Base-by-base conservation (phyloP, 2,113 vertebrate species). In the Patagioenas fasciata region DNA sequence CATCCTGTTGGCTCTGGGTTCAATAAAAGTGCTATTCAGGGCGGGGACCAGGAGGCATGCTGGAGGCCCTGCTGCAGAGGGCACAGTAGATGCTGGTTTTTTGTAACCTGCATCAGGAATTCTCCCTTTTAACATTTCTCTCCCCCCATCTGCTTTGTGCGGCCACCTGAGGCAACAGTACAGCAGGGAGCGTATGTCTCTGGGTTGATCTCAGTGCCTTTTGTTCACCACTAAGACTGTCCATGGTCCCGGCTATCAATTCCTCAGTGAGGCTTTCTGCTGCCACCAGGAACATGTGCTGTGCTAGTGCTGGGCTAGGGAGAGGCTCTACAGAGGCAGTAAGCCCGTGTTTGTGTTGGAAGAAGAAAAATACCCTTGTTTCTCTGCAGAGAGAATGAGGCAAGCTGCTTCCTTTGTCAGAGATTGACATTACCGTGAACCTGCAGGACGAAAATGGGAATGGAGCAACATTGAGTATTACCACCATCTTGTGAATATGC, bases 1-100 rank as follows among this genome's bases (percentile, higher is more conserved):
- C 14, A 56, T 70, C 15, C n/a, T 28, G 71, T 47, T 36, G 44
- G 16, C 19, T 75, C 44, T 26, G 62, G 19, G n/a, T 47, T 48
- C 44, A 28, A 11, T 32, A 14, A 6, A 69, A 74, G n/a, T 60
- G 44, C 70, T 81, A 13, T 58, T 70, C 1, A 1, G 12, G 15
- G 28, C 65, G 12, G 32, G 19, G 16, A 34, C 40, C 13, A 26
- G 8, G 15, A 3, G 6, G 6, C 17, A 32, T 0, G 2, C 40
- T 48, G 65, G 19, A 42, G 24, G 29, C 3, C 18, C 42, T 42
- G 42, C 29, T 54, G 56, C 62, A 74, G 50, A 62, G 17, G 32
- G 8, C 16, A 48, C 65, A 26, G 7, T 54, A 64, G 57, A 36
- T 80, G 11, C 21, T 14, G 3, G 48, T 40, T 54, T 47, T 65